Evolutionary conservation across 2,797 vertebrate species (phyloP).

Genomic region (Todus mexicanus): DNA sequence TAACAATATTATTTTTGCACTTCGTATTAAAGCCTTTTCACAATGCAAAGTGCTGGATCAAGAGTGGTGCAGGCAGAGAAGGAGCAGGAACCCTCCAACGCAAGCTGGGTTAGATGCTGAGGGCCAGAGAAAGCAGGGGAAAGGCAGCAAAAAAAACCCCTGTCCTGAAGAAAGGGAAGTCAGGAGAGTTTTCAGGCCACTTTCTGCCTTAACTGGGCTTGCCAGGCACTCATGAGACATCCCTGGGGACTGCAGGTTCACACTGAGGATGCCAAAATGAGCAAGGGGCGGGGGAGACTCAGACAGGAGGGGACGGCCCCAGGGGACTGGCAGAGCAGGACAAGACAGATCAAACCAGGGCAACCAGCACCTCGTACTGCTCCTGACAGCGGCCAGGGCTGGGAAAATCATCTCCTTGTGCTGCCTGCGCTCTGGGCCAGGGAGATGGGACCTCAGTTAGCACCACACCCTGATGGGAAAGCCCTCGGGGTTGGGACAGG

Average conservation of each 20-base stretch:
- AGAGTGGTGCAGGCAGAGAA: neutral
- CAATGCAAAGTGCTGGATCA: neutral
- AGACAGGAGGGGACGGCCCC: neutral
- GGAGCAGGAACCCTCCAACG: neutral
- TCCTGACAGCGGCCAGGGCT: rapidly evolving
- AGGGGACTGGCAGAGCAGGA: neutral
- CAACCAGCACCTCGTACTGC: neutral
- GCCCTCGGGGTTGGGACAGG: neutral
- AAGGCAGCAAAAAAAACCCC: neutral
- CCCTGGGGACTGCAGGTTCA: neutral
- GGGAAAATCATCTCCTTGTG: neutral
- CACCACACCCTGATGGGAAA: neutral
- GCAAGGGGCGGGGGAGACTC: neutral
- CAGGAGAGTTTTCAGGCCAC: neutral
- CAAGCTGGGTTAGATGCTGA: rapidly evolving
- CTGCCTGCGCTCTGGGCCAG: neutral
- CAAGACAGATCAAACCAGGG: neutral
- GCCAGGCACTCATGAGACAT: rapidly evolving
- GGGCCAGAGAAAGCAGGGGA: neutral
- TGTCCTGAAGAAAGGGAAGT: neutral
- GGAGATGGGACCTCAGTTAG: neutral
- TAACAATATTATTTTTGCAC: neutral
- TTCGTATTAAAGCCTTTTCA: neutral
- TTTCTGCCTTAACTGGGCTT: neutral
- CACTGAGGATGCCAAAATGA: neutral